A percentile compares a stretch with the other conserved stretches of the same genome.
phyloP scores from a whole-genome alignment of 2,888 invertebrate species.

The Pachydiplax longipennis region DNA sequence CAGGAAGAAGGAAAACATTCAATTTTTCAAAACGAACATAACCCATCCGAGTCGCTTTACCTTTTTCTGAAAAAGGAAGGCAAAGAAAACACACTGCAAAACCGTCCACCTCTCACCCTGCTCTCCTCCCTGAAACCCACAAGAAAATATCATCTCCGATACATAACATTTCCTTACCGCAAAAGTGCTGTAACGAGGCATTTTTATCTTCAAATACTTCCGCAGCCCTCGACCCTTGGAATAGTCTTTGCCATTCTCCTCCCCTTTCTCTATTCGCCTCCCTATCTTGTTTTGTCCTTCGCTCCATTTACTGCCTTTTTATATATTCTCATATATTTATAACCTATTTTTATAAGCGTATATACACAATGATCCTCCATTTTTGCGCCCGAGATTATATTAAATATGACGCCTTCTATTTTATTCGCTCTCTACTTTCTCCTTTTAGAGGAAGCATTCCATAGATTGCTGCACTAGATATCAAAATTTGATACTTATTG shows the following conservation, averaged over 20 bases:
- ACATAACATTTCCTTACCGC: conserved; percentile 21
- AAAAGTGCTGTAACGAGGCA: conserved; percentile 28
- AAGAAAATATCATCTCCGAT: conserved; percentile 28
- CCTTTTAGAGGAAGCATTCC: too few relatives aligned
- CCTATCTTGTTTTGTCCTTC: neutral
- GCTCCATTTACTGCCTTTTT: neutral
- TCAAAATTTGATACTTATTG: too few relatives aligned
- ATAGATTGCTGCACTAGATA: too few relatives aligned
- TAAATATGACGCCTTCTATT: too few relatives aligned
- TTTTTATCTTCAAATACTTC: conserved; percentile 41
- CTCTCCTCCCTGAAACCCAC: neutral
- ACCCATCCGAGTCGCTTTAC: conserved; percentile 11
- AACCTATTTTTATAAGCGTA: too few relatives aligned
- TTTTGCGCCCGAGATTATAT: too few relatives aligned
- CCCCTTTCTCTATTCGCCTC: neutral
- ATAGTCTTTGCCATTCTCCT: neutral
- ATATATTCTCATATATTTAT: too few relatives aligned
- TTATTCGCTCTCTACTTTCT: too few relatives aligned
- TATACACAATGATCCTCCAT: too few relatives aligned
- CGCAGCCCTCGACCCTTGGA: conserved; percentile 18
- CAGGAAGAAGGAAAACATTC: conserved; percentile 13
- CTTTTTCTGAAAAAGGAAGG: neutral
- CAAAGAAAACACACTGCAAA: neutral
- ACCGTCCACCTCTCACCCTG: neutral
- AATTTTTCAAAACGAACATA: conserved; percentile 32